These are phyloP conservation scores for Drosophila suboccidentalis DNA, from an alignment of 2,888 invertebrate genomes.

Conservation along the genomic window DNA sequence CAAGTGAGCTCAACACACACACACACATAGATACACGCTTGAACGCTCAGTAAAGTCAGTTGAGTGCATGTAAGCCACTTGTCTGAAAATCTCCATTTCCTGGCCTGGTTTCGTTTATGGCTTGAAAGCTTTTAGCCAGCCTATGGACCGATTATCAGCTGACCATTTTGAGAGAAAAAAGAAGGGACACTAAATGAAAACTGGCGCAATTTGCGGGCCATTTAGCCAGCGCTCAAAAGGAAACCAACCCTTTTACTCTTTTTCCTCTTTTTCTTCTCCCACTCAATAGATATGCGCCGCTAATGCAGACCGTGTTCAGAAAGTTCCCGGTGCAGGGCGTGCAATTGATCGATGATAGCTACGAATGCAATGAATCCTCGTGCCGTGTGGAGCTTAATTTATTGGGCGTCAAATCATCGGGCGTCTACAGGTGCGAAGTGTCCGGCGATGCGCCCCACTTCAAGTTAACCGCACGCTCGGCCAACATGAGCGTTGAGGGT, in stretches of 20 bases:
- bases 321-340: conserved; percentile 82
- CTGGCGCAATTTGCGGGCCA: conserved; percentile 66
- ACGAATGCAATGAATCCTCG: conserved; percentile 83
- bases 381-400: conserved; percentile 83
- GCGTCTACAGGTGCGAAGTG: conserved; percentile 88
- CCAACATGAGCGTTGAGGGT: conserved; percentile 88
- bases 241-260: conserved; percentile 32
- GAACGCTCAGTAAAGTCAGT: conserved; percentile 42
- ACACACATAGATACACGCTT: conserved; percentile 31
- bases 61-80: conserved; percentile 76
- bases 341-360: conserved; percentile 77
- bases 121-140: conserved; percentile 73
- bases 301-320: conserved; percentile 81
- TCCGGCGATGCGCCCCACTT: conserved; percentile 88
- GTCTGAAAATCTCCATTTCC: conserved; percentile 74
- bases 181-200: conserved; percentile 48
- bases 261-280: not conserved
- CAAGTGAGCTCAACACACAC: conserved; percentile 15
- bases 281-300: conserved; percentile 80
- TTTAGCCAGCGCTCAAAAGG: conserved; percentile 54
- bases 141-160: conserved; percentile 68
- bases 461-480: conserved; percentile 86
- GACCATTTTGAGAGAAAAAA: conserved; percentile 34
- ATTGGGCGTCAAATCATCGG: conserved; percentile 84
- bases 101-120: conserved; percentile 66